Evolutionary conservation across 2,113 vertebrate genomes (phyloP).

Genomic region (Gymnorhina tibicen): DNA sequence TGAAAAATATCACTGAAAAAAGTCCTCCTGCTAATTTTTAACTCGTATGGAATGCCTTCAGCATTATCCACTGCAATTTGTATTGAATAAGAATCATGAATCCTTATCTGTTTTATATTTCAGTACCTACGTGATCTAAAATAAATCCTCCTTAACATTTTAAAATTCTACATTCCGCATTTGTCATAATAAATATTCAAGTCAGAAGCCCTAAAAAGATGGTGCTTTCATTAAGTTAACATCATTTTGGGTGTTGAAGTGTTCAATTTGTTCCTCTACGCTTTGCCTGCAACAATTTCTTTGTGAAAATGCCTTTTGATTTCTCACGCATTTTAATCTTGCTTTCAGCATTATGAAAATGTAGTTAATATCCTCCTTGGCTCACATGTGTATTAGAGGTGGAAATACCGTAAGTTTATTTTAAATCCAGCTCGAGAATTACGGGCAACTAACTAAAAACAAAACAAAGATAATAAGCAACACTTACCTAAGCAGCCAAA

Average conservation of each 20-base stretch:
- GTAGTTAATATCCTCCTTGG: neutral
- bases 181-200: neutral
- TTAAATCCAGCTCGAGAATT: neutral
- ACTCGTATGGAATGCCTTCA: neutral
- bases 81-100: neutral
- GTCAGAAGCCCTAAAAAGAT: neutral
- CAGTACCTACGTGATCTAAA: neutral
- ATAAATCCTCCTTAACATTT: neutral
- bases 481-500: constrained; percentile 8
- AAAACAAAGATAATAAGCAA: neutral
- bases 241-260: neutral
- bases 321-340: neutral
- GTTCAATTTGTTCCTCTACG: neutral
- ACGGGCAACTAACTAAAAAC: neutral
- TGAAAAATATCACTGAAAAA: neutral
- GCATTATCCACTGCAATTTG: neutral
- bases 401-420: neutral
- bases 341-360: neutral
- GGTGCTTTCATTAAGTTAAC: neutral
- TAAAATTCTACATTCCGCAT: neutral
- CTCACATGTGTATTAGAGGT: neutral
- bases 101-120: neutral
- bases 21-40: neutral
- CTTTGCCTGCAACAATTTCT: neutral
- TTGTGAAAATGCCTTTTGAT: neutral